These are phyloP conservation scores for Lepidostoma basale DNA, from an alignment of 1,140 invertebrate species.

Conservation along the genomic window DNA sequence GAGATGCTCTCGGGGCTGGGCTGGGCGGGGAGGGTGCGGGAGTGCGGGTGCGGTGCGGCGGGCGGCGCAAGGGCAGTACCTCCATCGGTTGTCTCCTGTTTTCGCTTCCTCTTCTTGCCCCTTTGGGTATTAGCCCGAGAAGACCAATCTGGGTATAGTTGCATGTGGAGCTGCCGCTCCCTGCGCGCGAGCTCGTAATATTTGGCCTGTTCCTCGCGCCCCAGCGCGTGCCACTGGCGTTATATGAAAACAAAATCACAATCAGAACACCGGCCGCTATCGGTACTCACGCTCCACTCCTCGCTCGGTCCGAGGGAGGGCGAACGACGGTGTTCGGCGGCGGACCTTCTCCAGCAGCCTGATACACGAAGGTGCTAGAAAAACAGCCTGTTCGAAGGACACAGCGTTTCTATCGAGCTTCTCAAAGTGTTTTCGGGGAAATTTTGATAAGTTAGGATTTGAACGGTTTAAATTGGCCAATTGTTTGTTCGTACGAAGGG, in stretches of 20 bases:
- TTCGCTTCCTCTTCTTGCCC: conserved; percentile 99
- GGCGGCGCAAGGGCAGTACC: conserved; percentile 68
- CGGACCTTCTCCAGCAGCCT: background rate
- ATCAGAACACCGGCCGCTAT: conserved; percentile 27
- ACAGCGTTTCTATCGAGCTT: conserved; percentile 12
- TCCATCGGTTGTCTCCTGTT: conserved; percentile 97
- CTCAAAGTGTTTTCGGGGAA: conserved; percentile 5
- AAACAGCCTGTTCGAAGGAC: conserved; percentile 56
- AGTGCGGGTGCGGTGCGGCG: conserved; percentile 28
- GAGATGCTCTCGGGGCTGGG: conserved; percentile 15
- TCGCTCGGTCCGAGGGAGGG: background rate
- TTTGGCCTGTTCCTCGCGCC: conserved; percentile 97
- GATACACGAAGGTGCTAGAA: conserved; percentile 58
- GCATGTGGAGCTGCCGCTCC: conserved; percentile 97
- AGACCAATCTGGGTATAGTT: conserved; percentile 99
- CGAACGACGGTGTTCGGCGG: too few relatives aligned
- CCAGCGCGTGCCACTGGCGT: conserved; percentile 95
- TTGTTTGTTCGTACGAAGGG: conserved; percentile 31
- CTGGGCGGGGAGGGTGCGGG: background rate
- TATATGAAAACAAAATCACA: conserved; percentile 61
- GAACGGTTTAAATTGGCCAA: conserved; percentile 40
- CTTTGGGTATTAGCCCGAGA: conserved; percentile 96
- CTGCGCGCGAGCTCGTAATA: conserved; percentile 99
- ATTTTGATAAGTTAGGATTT: conserved; percentile 25
- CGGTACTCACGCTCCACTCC: conserved; percentile 2